Evolutionary conservation across 2,797 vertebrate genomes (phyloP), one percentile per base, ranked within the genome.

Genomic region (Myripristis murdjan): DNA sequence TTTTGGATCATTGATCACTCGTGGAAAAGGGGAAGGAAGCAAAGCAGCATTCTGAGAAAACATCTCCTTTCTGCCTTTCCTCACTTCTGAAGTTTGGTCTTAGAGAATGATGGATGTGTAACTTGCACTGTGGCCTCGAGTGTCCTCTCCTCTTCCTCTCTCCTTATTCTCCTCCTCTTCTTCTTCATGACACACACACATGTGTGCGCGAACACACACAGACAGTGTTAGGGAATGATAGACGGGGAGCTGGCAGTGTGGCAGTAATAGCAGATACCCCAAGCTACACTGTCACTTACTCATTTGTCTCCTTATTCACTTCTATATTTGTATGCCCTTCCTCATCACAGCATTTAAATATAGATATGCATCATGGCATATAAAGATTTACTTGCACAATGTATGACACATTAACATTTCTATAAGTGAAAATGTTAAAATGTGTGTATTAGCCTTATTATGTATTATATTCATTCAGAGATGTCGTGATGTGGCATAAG

Each of bases 171-270:
- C 67, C 76, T 87, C 76, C 61, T 66, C n/a, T 14, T 90, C 87
- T 54, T 83, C 85, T 48, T 86, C 77, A 67, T 58, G 43, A 37
- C 68, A 70, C 69, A 53, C 64, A 57, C 60, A 55, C 51, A 59
- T 53, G 28, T 35, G 62, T 47, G 61, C 70, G 47, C 79, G 61
- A 69, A 63, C 63, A 62, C 68, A 65, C 49, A 47, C 39, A 31
- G 84, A 73, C 73, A 70, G 90, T 81, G 80, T 91, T 91, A 87
- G 82, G 81, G 48, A 62, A 78, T 92, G 93, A 95, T 93, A 88
- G 90, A 94, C 92, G 87, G 75, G 55, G 64, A 77, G 77, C 79
- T 88, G 88, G 87, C 82, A 86, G 75, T 71, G 75, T 88, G 91
- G 85, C 87, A 90, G 87, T 88, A 89, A 89, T 85, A 85, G 84